These are phyloP conservation scores for Leptonema lineaticorne DNA, from an alignment of 1,140 invertebrate species.

Conservation along the genomic window DNA sequence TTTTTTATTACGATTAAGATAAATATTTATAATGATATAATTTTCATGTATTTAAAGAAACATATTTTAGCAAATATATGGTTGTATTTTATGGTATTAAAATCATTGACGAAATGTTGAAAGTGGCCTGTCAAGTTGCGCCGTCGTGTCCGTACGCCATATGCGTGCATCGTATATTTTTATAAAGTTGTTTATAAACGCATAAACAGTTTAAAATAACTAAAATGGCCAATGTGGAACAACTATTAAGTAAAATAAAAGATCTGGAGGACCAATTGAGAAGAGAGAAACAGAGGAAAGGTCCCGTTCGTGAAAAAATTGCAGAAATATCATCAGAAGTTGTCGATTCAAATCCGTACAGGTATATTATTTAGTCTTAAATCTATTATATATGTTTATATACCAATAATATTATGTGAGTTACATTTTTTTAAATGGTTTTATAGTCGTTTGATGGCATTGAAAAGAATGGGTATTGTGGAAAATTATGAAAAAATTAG, in stretches of 20 bases:
- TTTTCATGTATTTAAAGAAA: no score
- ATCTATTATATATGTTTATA: no score
- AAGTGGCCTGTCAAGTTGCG: constrained; percentile 22
- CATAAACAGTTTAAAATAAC: neutral
- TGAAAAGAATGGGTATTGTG: constrained; percentile 99
- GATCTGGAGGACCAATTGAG: constrained; percentile 61
- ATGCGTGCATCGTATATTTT: neutral
- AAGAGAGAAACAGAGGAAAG: constrained; percentile 49
- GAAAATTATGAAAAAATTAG: constrained; percentile 97
- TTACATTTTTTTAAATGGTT: constrained; percentile 18
- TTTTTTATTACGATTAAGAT: neutral
- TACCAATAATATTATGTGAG: neutral
- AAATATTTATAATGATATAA: no score
- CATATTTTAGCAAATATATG: no score
- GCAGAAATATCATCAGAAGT: constrained; percentile 85
- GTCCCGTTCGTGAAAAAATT: constrained; percentile 64
- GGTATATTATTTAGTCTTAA: constrained; percentile 64
- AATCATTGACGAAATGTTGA: no score
- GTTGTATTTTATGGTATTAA: neutral
- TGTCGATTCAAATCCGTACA: constrained; percentile 99
- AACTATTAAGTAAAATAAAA: constrained; percentile 53
- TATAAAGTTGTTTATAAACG: neutral
- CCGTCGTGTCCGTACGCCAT: constrained; percentile 24
- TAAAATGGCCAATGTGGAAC: constrained; percentile 51
- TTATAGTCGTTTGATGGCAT: constrained; percentile 93